These are phyloP conservation scores for Drosophila paranaensis DNA, from an alignment of 2,888 invertebrate species.

Conservation along the genomic window DNA sequence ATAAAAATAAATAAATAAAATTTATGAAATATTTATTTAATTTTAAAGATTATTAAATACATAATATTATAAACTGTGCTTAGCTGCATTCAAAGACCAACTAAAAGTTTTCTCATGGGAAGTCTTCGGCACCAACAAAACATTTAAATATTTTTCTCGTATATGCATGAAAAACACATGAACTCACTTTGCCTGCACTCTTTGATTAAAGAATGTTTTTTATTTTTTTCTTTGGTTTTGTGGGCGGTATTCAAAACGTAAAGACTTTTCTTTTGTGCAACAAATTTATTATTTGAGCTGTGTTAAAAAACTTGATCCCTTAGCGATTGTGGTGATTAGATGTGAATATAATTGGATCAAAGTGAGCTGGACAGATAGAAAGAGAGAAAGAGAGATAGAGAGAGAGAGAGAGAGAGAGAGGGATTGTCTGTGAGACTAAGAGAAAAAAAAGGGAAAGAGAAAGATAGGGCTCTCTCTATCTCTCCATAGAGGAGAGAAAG, in stretches of 20 bases:
- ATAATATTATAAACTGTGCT: neutral
- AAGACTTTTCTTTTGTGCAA: conserved; percentile 3
- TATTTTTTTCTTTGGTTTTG: neutral
- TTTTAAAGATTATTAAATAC: neutral
- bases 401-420: neutral
- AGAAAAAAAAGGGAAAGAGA: too few species aligned
- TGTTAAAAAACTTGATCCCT: neutral
- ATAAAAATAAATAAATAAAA: too few species aligned
- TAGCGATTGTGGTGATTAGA: conserved; percentile 1
- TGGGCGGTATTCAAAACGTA: neutral
- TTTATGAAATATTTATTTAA: too few species aligned
- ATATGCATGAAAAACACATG: neutral
- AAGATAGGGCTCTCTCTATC: too few species aligned
- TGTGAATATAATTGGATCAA: neutral
- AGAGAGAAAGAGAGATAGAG: neutral
- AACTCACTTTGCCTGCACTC: neutral
- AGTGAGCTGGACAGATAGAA: neutral
- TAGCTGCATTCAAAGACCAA: neutral
- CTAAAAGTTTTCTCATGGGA: neutral
- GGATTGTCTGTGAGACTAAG: too few species aligned
- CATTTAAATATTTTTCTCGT: neutral
- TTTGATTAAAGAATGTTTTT: neutral
- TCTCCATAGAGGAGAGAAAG: neutral
- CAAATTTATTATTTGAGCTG: neutral
- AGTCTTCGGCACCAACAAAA: neutral